Conservation (phyloP, 2,113 vertebrate species). For the Hydropotes inermis region DNA sequence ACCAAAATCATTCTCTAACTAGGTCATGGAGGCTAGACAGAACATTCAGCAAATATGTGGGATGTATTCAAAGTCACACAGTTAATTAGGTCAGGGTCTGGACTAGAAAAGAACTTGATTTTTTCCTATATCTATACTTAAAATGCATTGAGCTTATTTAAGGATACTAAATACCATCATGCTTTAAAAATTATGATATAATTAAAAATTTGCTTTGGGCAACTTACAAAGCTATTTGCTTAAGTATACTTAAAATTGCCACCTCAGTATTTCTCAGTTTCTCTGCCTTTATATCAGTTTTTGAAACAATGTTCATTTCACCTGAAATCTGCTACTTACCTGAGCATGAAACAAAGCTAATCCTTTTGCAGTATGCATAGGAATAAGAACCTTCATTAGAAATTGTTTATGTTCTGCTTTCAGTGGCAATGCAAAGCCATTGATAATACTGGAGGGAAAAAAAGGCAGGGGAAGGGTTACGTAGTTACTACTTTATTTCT, state of each 20-base stretch:
- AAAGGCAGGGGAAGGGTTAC: constrained; percentile 70
- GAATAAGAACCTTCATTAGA: constrained; percentile 98
- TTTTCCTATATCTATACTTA: not conserved
- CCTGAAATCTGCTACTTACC: constrained; percentile 83
- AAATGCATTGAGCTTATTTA: not conserved
- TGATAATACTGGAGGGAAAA: constrained; percentile 93
- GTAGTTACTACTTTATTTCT: constrained; percentile 62
- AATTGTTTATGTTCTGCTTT: constrained; percentile 99
- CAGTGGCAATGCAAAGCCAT: constrained; percentile 98
- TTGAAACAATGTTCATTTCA: constrained; percentile 50
- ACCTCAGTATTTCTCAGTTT: not conserved
- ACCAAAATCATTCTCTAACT: not conserved
- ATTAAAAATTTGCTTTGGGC: not conserved
- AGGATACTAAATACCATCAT: not conserved
- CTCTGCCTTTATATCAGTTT: not conserved
- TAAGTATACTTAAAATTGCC: constrained; percentile 27
- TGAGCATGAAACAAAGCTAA: constrained; percentile 97
- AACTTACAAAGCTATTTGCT: constrained; percentile 13
- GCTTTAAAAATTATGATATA: constrained; percentile 11
- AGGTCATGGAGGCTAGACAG: not conserved
- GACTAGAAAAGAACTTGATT: not conserved
- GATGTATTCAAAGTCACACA: constrained; percentile 41
- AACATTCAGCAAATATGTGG: not conserved
- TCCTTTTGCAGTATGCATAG: constrained; percentile 96
- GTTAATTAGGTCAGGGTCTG: constrained; percentile 31